Evolutionary conservation across 1,140 invertebrate species (phyloP).

Genomic region (Drosophila bocqueti): DNA sequence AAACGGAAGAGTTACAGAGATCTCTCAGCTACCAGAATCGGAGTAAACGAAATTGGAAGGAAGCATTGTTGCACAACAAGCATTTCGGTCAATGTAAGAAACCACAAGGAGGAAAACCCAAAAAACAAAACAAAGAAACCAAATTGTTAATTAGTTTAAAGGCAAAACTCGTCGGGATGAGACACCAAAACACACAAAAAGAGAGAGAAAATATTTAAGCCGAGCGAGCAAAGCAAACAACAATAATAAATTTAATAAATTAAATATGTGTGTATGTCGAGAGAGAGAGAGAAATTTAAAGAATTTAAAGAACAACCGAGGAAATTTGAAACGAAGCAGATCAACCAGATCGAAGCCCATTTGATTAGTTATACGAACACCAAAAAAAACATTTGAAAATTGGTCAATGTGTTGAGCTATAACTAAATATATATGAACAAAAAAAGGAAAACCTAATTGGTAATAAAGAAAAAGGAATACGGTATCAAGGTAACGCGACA

Average conservation of each 20-base stretch:
- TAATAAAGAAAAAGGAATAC: conserved; percentile 18
- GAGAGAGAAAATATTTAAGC: conserved; percentile 65
- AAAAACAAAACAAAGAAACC: conserved; percentile 42
- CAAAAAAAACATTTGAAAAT: conserved; percentile 59
- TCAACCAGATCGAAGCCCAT: conserved; percentile 62
- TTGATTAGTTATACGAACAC: conserved; percentile 73
- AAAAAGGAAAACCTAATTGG: conserved; percentile 38
- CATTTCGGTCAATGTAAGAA: conserved; percentile 67
- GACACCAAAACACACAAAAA: conserved; percentile 25
- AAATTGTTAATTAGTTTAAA: conserved; percentile 81
- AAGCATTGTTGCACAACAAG: conserved; percentile 43
- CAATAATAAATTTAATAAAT: conserved; percentile 81
- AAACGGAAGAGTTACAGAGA: conserved; percentile 23
- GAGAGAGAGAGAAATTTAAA: conserved; percentile 64
- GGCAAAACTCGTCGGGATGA: conserved; percentile 57
- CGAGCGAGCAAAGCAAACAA: conserved; percentile 77
- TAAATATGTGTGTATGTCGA: conserved; percentile 68
- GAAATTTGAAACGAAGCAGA: conserved; percentile 43
- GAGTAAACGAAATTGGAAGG: conserved; percentile 35
- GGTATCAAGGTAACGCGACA: conserved; percentile 42
- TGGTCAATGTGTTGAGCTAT: conserved; percentile 53
- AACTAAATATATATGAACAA: conserved; percentile 25
- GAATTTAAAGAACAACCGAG: conserved; percentile 71
- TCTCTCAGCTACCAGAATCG: conserved; percentile 46
- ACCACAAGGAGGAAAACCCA: conserved; percentile 2